Evolutionary conservation across 2,888 invertebrate genomes (phyloP).

Genomic region (Zygogramma bicolorata): DNA sequence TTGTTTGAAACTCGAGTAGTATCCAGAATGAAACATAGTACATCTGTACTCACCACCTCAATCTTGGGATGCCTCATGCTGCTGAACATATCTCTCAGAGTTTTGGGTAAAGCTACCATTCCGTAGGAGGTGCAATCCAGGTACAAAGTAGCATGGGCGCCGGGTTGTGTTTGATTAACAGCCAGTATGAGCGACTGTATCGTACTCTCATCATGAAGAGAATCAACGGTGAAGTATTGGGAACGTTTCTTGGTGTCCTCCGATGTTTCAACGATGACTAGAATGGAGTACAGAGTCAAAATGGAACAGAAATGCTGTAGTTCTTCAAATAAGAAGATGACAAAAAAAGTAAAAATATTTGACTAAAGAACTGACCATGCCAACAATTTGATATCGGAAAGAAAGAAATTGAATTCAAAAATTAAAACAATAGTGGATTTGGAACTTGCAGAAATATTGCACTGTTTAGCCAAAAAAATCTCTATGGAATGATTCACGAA

Average conservation of each 20-base stretch:
- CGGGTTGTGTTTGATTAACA: slow-evolving; percentile 70
- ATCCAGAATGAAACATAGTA: too few relatives aligned
- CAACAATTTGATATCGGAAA: too few relatives aligned
- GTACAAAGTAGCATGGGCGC: slow-evolving; percentile 73
- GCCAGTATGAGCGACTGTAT: slow-evolving; percentile 71
- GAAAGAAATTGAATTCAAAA: too few relatives aligned
- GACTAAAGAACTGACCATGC: too few relatives aligned
- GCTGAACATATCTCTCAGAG: slow-evolving; percentile 71
- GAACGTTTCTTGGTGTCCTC: slow-evolving; percentile 71
- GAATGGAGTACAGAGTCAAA: too few relatives aligned
- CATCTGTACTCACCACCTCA: slow-evolving; percentile 70
- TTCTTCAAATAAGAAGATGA: too few relatives aligned
- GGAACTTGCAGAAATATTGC: too few relatives aligned
- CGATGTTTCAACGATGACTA: slow-evolving; percentile 78
- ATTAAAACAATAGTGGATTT: too few relatives aligned
- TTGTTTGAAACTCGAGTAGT: neutral
- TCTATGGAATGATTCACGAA: too few relatives aligned
- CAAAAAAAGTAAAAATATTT: too few relatives aligned
- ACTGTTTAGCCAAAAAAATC: too few relatives aligned
- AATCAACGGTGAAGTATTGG: slow-evolving; percentile 74
- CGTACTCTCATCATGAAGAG: slow-evolving; percentile 69
- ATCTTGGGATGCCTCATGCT: slow-evolving; percentile 69
- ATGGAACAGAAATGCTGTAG: too few relatives aligned
- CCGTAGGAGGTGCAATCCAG: slow-evolving; percentile 77
- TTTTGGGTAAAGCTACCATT: slow-evolving; percentile 72